Evolutionary conservation across 1,140 invertebrate species (phyloP).

Genomic region (Drosophila sulfurigaster): DNA sequence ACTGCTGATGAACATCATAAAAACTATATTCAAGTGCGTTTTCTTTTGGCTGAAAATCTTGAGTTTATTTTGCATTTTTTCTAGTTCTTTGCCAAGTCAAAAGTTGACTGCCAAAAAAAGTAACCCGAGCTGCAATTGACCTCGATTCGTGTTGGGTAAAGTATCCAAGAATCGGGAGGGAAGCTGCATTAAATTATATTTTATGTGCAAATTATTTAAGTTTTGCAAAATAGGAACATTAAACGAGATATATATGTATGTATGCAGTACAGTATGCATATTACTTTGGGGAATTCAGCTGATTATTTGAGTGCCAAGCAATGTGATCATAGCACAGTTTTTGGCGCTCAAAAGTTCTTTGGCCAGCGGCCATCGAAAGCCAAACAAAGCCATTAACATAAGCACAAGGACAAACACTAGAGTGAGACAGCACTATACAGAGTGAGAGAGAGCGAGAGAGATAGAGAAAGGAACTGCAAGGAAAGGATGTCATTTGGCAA

Average conservation of each 20-base stretch:
- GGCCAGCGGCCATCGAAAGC: constrained; percentile 67
- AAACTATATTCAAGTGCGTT: constrained; percentile 3
- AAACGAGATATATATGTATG: constrained; percentile 34
- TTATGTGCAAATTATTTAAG: constrained; percentile 80
- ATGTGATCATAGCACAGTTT: constrained; percentile 41
- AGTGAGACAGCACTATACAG: neutral
- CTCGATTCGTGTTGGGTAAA: constrained; percentile 38
- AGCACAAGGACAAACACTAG: constrained; percentile 30
- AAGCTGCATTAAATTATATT: constrained; percentile 74
- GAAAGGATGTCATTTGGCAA: constrained; percentile 54
- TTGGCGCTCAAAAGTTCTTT: constrained; percentile 42
- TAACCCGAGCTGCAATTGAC: constrained; percentile 53
- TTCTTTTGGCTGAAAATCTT: neutral
- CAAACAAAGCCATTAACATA: constrained; percentile 81
- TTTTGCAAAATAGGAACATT: constrained; percentile 76
- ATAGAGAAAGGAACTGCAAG: neutral
- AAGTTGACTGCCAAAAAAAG: constrained; percentile 45
- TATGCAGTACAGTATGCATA: constrained; percentile 9
- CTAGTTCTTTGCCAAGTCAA: constrained; percentile 53
- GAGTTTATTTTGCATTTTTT: constrained; percentile 21
- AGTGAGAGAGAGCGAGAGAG: neutral
- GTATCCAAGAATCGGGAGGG: neutral
- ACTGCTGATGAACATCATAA: neutral
- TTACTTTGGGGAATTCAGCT: constrained; percentile 9
- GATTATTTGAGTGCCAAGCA: constrained; percentile 62